These are phyloP conservation scores for Arion vulgaris DNA, from an alignment of 1,140 invertebrate genomes.

Conservation along the genomic window DNA sequence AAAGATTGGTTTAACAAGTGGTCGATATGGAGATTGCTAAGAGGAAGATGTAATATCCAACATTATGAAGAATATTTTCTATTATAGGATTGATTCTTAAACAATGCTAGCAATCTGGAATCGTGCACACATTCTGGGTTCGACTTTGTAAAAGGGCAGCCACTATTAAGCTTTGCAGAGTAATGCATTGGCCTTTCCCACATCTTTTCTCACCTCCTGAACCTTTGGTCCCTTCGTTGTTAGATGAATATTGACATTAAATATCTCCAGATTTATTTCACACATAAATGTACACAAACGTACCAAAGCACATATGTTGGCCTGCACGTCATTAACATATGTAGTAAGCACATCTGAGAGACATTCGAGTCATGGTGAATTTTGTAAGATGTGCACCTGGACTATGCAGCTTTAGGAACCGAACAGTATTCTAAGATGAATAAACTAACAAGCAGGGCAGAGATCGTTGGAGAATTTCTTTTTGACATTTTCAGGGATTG, in stretches of 20 bases:
- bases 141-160: too few relatives aligned
- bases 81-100: too few relatives aligned
- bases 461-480: too few relatives aligned
- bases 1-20: too few relatives aligned
- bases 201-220: not conserved
- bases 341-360: not conserved
- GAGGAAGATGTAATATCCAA: too few relatives aligned
- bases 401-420: not conserved
- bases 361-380: not conserved
- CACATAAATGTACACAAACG: not conserved
- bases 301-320: not conserved
- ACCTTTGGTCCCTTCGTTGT: not conserved
- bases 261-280: not conserved
- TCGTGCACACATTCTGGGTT: too few relatives aligned
- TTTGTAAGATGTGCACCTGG: not conserved
- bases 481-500: too few relatives aligned
- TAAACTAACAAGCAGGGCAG: too few relatives aligned
- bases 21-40: too few relatives aligned
- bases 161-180: not conserved
- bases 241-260: not conserved
- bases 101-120: too few relatives aligned
- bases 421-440: not conserved
- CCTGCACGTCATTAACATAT: not conserved
- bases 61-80: too few relatives aligned
- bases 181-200: not conserved